Evolutionary conservation across 2,113 vertebrate genomes (phyloP).

Genomic region (Pan troglodytes): NHGRI_mPanTro3-v2.1_pri NC_072420.2:31497501-31498000

Average conservation of each 20-base stretch:
- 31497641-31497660: background rate
- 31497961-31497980: background rate
- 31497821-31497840: background rate
- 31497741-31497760: background rate
- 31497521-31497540: background rate
- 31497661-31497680: background rate
- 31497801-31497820: too few species aligned
- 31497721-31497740: background rate
- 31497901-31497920: background rate
- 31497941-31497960: background rate
- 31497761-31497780: background rate
- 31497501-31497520: background rate
- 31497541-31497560: background rate
- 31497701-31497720: background rate
- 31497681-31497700: background rate
- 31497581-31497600: background rate
- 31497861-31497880: background rate
- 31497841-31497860: too few species aligned
- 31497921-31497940: background rate
- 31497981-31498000: background rate
- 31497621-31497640: background rate
- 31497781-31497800: background rate
- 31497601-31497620: background rate
- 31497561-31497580: background rate
- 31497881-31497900: background rate